Base-by-base conservation (phyloP, 2,888 invertebrate genomes). In the Microplitis deprimator region DNA sequence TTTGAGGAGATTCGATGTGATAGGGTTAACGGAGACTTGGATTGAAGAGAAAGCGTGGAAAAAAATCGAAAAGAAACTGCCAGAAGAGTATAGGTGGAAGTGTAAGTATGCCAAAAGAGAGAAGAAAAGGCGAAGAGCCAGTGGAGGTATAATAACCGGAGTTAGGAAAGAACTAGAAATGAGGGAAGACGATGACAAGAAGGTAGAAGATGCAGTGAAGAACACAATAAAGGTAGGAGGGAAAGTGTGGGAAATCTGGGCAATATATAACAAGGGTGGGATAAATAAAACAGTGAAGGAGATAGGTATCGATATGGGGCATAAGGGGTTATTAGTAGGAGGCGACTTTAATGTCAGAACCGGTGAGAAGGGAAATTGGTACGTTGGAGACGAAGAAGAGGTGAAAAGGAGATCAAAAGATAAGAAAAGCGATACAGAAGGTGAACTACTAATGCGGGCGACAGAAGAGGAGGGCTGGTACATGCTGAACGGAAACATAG, bases 331-430 rank as follows among this genome's bases (percentile, higher is more conserved):
- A 41, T 13, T 77, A 8, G 60, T 79, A 29, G 77, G 78, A 38
- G 78, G 77, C 29, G 75, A 79, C n/a, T 75, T 77, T 1, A 81
- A 78, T 5, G 77, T 75, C 10, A 73, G 78, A 20, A 79, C 60
- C 20, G 78, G 75, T 2, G 20, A 20, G 6, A 62, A 41, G 13
- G 77, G 68, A 17, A 39, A 41, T 5, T 17, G 17, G 17, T 17
- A 17, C 17, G 17, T 17, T 17, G 17, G 17, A 17, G 67, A n/a
- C 1, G 60, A 50, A n/a, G 65, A 74, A 7, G 61, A 61, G 8
- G 40, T 10, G 17, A 62, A 16, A 38, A 75, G 71, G 8, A 74
- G 64, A 13, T 73, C 80, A n/a, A 81, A 79, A 65, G 75, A 81
- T 29, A 62, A 70, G 50, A 68, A 40, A 17, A 50, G 39, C 17